phyloP scores from a whole-genome alignment of 2,113 vertebrate species.

The Proterorhinus semilunaris region DNA sequence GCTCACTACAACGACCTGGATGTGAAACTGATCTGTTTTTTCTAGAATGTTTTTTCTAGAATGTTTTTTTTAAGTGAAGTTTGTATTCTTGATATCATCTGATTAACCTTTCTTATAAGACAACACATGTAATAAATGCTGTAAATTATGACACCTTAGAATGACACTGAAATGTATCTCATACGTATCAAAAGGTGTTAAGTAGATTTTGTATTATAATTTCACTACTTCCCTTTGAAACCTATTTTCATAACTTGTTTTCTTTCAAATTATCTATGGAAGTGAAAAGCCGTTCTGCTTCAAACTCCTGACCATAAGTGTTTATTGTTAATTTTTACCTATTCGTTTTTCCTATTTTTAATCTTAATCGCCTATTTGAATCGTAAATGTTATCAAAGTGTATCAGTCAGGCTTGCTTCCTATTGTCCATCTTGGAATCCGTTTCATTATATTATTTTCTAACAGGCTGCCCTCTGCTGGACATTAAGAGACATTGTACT shows the following conservation, averaged over 20 bases:
- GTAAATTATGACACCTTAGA: background rate
- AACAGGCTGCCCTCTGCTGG: slow-evolving; percentile 5
- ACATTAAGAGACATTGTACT: background rate
- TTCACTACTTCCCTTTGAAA: background rate
- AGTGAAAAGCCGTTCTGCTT: background rate
- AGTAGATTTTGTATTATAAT: background rate
- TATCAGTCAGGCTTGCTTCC: background rate
- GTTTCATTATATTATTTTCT: background rate
- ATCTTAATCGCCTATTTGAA: background rate
- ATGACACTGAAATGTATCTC: too few relatives aligned
- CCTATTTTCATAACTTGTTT: background rate
- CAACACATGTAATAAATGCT: background rate
- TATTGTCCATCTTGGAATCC: background rate
- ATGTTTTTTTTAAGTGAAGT: too few relatives aligned
- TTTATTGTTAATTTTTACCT: too few relatives aligned
- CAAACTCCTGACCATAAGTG: too few relatives aligned
- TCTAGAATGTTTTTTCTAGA: too few relatives aligned
- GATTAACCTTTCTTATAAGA: too few relatives aligned
- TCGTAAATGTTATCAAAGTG: background rate
- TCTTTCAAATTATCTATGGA: too few relatives aligned
- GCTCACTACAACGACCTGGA: background rate
- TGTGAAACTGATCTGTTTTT: too few relatives aligned
- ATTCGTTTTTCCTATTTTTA: background rate
- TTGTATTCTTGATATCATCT: background rate
- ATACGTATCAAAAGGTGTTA: too few relatives aligned